phyloP scores from a whole-genome alignment of 2,888 invertebrate species.

The Ypsolopha sequella region DNA sequence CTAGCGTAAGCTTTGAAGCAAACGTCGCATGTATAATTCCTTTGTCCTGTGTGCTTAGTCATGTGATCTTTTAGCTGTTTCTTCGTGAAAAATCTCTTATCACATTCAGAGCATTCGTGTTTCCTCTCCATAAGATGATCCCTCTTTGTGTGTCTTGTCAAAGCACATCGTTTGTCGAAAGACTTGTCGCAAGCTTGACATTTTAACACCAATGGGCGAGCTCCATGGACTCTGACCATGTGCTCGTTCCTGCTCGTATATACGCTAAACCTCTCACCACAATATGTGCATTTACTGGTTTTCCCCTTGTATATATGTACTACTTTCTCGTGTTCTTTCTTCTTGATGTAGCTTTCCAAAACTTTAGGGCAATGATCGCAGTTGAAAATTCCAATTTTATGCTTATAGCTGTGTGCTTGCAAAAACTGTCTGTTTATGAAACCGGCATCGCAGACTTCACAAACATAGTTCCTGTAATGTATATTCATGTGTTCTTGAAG shows the following conservation, averaged over 20 bases:
- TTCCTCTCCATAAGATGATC: conserved; percentile 18
- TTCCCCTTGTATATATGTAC: neutral
- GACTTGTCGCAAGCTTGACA: conserved; percentile 18
- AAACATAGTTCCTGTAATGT: conserved; percentile 6
- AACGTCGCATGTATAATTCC: conserved; percentile 33
- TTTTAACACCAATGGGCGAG: conserved; percentile 2
- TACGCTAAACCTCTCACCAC: conserved; percentile 15
- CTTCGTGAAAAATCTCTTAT: conserved; percentile 30
- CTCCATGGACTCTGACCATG: conserved; percentile 14
- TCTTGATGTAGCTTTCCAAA: no score
- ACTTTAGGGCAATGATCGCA: conserved; percentile 9
- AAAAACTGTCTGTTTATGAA: conserved; percentile 5
- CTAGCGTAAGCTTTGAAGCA: conserved; percentile 27
- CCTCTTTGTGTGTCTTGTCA: conserved; percentile 14
- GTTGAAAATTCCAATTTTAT: conserved; percentile 15
- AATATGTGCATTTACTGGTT: conserved; percentile 18
- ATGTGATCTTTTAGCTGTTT: conserved; percentile 36
- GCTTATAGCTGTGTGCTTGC: conserved; percentile 11
- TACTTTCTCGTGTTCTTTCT: no score
- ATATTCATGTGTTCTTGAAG: neutral
- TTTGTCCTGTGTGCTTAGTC: conserved; percentile 33
- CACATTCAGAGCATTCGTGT: conserved; percentile 17
- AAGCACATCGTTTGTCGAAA: conserved; percentile 12
- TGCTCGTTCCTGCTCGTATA: conserved; percentile 16
- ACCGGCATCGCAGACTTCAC: conserved; percentile 11